Evolutionary conservation across 2,888 invertebrate genomes (phyloP), one percentile per base, ranked within the genome.

Genomic region (Gastracanthus pulcherrimus): DNA sequence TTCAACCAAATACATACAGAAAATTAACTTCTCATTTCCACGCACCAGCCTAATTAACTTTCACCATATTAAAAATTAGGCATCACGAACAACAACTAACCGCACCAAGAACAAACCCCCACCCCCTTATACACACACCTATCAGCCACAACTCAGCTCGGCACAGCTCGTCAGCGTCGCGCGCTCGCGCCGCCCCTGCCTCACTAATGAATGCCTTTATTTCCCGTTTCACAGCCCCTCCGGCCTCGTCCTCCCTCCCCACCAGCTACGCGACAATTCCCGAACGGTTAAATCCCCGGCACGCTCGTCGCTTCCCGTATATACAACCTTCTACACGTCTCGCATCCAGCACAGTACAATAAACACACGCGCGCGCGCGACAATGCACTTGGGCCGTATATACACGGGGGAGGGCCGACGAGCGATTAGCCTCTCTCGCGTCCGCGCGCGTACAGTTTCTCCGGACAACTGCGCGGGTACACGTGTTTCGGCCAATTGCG

Each of bases 381-480:
- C 80, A 80, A 80, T 80, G 77, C 83, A 80, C 82, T 82, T 76
- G 76, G 82, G 82, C 78, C 26, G 11, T 23, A 13, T 71, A 83
- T 77, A 82, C n/a, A n/a, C n/a, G n/a, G n/a, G n/a, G n/a, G n/a
- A 79, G 55, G 71, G 66, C 66, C 74, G 82, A 80, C 82, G 84
- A 86, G 84, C 86, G 86, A 87, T 86, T 86, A 86, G 84, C 84
- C 82, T 76, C n/a, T n/a, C 74, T 78, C 80, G 81, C 62, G 36
- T 26, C n/a, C 29, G 4, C 31, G 67, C 75, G 66, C 19, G 34
- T 11, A 16, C 26, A 16, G 19, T 34, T 7, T n/a, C 38, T 34
- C 72, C 23, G 11, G 34, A 13, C 81, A 31, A 45, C 72, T 79
- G 83, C 72, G 79, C 81, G 71, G 58, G 79, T 84, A 86, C 85